Conservation (phyloP, 2,113 vertebrate genomes). For the Leptobrachium ailaonicum region DNA sequence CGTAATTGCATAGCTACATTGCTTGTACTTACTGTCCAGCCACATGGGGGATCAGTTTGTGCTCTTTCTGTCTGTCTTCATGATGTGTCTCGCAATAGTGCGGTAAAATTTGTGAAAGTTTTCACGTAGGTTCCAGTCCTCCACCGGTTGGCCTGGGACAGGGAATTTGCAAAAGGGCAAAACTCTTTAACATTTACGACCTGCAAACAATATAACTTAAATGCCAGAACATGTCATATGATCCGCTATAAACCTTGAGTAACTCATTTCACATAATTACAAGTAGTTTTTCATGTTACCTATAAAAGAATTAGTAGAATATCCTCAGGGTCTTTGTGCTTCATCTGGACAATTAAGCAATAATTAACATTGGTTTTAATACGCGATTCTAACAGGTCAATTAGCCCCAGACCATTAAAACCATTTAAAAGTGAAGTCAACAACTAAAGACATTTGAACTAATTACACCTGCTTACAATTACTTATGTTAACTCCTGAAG, state of each 20-base stretch:
- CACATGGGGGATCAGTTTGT: neutral
- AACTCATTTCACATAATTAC: slow-evolving; percentile 53
- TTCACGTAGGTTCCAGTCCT: too few relatives aligned
- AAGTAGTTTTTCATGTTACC: slow-evolving; percentile 26
- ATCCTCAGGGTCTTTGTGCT: slow-evolving; percentile 56
- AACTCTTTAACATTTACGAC: neutral
- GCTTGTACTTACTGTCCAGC: too few relatives aligned
- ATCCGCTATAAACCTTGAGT: slow-evolving; percentile 37
- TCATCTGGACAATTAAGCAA: slow-evolving; percentile 61
- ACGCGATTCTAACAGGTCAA: slow-evolving; percentile 59
- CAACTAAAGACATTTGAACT: slow-evolving; percentile 65
- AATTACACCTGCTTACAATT: slow-evolving; percentile 69
- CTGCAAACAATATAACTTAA: slow-evolving; percentile 14
- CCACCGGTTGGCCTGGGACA: too few relatives aligned
- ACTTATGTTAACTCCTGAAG: slow-evolving; percentile 59
- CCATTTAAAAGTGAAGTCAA: slow-evolving; percentile 64
- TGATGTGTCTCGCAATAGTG: neutral
- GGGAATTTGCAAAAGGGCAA: too few relatives aligned
- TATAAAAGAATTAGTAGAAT: slow-evolving; percentile 53
- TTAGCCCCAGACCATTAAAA: slow-evolving; percentile 65
- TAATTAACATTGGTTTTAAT: slow-evolving; percentile 73
- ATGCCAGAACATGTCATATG: slow-evolving; percentile 46
- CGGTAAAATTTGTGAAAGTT: too few relatives aligned
- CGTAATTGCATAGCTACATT: too few relatives aligned
- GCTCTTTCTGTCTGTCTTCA: neutral